phyloP scores from a whole-genome alignment of 2,113 vertebrate species.

The Eurystomus gularis region DNA sequence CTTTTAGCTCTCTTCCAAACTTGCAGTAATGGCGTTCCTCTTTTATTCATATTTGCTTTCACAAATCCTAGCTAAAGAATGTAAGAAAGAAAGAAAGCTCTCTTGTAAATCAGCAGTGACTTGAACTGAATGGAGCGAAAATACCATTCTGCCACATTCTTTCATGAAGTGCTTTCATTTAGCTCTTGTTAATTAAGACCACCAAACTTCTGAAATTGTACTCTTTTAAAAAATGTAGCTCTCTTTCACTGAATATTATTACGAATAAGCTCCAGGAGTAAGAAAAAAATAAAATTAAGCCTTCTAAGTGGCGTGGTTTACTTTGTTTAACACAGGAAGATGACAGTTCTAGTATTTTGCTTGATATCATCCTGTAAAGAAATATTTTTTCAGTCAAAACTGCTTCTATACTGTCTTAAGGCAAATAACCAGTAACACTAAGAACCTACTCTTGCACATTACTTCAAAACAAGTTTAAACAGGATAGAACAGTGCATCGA shows the following conservation, averaged over 20 bases:
- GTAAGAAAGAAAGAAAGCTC: slow-evolving; percentile 21
- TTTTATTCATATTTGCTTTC: slow-evolving; percentile 66
- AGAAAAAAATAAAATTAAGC: background rate
- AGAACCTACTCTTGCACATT: background rate
- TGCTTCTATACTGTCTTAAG: background rate
- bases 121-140: slow-evolving; percentile 36
- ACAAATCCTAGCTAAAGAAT: slow-evolving; percentile 64
- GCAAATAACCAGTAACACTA: background rate
- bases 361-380: background rate
- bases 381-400: background rate
- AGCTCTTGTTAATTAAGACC: background rate
- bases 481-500: background rate
- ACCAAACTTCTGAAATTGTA: background rate
- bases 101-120: slow-evolving; percentile 56
- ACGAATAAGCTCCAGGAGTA: background rate
- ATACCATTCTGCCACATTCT: slow-evolving; percentile 1
- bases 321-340: background rate
- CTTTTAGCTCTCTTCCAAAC: slow-evolving; percentile 39
- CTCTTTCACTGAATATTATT: background rate
- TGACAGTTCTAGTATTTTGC: background rate
- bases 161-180: slow-evolving; percentile 21
- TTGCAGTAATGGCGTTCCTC: slow-evolving; percentile 52
- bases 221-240: background rate
- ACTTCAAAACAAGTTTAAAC: background rate
- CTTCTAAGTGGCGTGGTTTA: background rate